Evolutionary conservation across 1,140 invertebrate species (phyloP), one percentile per base, ranked within the genome.

Genomic region (Dermatophagoides farinae): DNA sequence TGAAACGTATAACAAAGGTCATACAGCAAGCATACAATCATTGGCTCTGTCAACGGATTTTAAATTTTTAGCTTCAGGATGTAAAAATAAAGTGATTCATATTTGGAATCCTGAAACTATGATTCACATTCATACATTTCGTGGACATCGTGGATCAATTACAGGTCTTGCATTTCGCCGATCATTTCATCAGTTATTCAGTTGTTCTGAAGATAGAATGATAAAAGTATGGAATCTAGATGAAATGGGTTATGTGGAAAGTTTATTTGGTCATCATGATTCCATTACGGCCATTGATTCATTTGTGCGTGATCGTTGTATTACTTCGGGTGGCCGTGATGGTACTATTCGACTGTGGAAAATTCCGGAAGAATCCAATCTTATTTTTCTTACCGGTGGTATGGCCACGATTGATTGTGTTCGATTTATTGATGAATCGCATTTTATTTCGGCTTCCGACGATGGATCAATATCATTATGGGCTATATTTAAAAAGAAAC

Each of bases 201-300:
- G 88, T 44, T 71, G 72, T 60, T 79, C 79, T 50, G 79, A 82
- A 68, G 93, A 97, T 71, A 77, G 83, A 65, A 82, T 85, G 38
- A 82, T 95, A 0, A 78, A 79, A 68, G 82, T 93, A 37, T 97
- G 91, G 91, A 89, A 85, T 65, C 74, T 96, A 22, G 86, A 89
- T 76, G 90, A 96, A 69, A 88, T 92, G 84, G 81, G 84, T 11
- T 97, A 93, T 75, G 83, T 96, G 10, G 92, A 97, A 77, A 89
- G 88, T 60, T 74, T 97, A 75, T 85, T 88, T 77, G 91, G 91
- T 14, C 91, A 97, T 74, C 85, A 92, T 70, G 82, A 81, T 66
- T 73, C 63, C 38, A 82, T 96, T 5, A 88, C 85, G 9, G 80
- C 80, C n/a, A 85, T 97, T 52, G 92, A 97, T 75, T 81, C 69